Conservation (phyloP, 2,888 invertebrate genomes). For the Melolontha melolontha region DNA sequence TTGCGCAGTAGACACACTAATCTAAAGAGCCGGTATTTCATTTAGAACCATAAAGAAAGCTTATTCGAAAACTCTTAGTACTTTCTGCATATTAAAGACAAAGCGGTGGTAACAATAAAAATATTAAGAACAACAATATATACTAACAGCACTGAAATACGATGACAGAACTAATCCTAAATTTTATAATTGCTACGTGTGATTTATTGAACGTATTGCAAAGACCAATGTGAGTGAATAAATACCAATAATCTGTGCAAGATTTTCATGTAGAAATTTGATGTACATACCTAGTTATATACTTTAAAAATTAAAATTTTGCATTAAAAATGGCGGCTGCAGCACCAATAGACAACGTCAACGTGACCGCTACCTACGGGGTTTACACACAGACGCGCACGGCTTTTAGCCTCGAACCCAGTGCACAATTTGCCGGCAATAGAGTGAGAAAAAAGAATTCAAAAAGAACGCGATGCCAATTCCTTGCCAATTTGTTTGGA, state of each 20-base stretch:
- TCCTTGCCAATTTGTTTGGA: conserved; percentile 38
- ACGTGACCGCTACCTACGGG: conserved; percentile 75
- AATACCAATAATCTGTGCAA: conserved; percentile 3
- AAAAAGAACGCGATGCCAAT: conserved; percentile 45
- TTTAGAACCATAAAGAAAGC: conserved; percentile 21
- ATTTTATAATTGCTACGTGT: neutral
- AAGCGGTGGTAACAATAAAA: neutral
- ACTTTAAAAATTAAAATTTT: conserved; percentile 47
- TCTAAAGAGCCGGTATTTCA: conserved; percentile 37
- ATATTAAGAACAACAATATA: neutral
- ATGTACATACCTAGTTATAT: conserved; percentile 42
- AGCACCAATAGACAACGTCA: conserved; percentile 63
- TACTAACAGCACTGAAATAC: no score
- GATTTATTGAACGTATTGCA: neutral
- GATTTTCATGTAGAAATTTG: conserved; percentile 27
- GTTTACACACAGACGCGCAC: conserved; percentile 85
- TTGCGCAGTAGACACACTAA: conserved; percentile 31
- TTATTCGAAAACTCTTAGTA: neutral
- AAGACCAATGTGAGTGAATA: conserved; percentile 16
- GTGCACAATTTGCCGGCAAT: conserved; percentile 47
- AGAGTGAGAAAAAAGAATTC: conserved; percentile 47
- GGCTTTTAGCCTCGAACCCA: conserved; percentile 65
- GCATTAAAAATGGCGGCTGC: conserved; percentile 53
- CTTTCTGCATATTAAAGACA: neutral
- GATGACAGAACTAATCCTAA: neutral